phyloP scores from a whole-genome alignment of 2,888 invertebrate genomes.

The Ectemnius continuus region DNA sequence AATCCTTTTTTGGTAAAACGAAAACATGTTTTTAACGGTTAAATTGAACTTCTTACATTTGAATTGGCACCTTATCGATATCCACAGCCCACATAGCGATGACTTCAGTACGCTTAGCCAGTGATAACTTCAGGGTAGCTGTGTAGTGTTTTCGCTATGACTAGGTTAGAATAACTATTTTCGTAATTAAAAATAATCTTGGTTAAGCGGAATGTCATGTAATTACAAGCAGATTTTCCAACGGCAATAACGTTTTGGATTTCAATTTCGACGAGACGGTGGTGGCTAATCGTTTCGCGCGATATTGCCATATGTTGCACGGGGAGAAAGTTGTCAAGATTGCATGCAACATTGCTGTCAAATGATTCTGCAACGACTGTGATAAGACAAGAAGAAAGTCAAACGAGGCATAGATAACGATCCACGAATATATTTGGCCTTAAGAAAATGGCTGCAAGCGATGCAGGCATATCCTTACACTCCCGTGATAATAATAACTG shows the following conservation, averaged over 20 bases:
- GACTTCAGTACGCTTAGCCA: neutral
- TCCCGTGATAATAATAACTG: slow-evolving; percentile 79
- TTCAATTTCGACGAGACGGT: slow-evolving; percentile 24
- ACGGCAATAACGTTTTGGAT: slow-evolving; percentile 26
- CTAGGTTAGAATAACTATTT: slow-evolving; percentile 71
- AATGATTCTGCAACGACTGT: slow-evolving; percentile 46
- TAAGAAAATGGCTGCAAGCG: slow-evolving; percentile 68
- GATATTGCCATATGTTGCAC: slow-evolving; percentile 14
- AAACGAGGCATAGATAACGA: slow-evolving; percentile 14
- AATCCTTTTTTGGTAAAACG: no score
- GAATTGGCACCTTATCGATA: neutral
- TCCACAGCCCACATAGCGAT: neutral
- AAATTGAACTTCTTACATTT: no score
- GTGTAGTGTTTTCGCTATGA: slow-evolving; percentile 56
- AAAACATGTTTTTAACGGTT: no score
- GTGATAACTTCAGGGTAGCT: slow-evolving; percentile 1
- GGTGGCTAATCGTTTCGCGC: slow-evolving; percentile 17
- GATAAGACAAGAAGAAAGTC: slow-evolving; percentile 40
- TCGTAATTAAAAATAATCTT: slow-evolving; percentile 62
- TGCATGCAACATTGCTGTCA: slow-evolving; percentile 30
- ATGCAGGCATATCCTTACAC: slow-evolving; percentile 59
- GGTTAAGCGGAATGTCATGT: slow-evolving; percentile 60
- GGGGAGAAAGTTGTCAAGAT: slow-evolving; percentile 38
- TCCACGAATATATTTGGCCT: slow-evolving; percentile 19
- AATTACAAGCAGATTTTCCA: slow-evolving; percentile 46